Base-by-base conservation (phyloP, 2,888 invertebrate species). In the Lymantria dispar region DNA sequence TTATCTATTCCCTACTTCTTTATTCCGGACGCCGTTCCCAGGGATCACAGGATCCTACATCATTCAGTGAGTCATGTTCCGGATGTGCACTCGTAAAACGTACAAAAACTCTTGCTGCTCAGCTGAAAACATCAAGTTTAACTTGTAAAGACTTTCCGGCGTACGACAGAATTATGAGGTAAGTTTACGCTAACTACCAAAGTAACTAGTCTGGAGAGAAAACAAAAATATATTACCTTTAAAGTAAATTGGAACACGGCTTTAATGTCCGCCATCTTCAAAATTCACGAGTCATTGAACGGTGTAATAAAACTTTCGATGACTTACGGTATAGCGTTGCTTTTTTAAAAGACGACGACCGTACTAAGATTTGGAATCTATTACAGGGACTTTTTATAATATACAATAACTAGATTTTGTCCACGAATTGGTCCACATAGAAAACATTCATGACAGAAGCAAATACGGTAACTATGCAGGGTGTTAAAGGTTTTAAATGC, bases 71-170 rank as follows among this genome's bases (percentile, higher is more conserved):
- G 45, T 65, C 69, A 63, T 57, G 54, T 47, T 51, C 53, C 64
- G 55, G 60, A 66, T 58, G 51, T 45, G 52, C 50, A 50, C 52
- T 72, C 72, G 66, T 74, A 74, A 76, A 82, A 71, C 68, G 72
- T 72, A 75, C 73, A 80, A 78, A 83, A 81, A 78, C 72, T 69
- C 58, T 67, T 58, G 55, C 59, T 74, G 78, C 72, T 80, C 74
- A 61, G 56, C 62, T 63, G 74, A 78, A 80, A 79, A 81, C 82
- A 79, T 78, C 68, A 63, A 76, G 79, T 78, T 78, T 71, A 74
- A 80, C 77, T 83, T 80, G 79, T 73, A 74, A 80, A 83, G 78
- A 78, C 76, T 78, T 84, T 80, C 79, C 79, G 72, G 64, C 56
- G 67, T 68, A 67, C 64, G 75, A 67, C 72, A 74, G 77, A 85